phyloP scores from a whole-genome alignment of 2,888 invertebrate species.

The Ectropis crepuscularia region DNA sequence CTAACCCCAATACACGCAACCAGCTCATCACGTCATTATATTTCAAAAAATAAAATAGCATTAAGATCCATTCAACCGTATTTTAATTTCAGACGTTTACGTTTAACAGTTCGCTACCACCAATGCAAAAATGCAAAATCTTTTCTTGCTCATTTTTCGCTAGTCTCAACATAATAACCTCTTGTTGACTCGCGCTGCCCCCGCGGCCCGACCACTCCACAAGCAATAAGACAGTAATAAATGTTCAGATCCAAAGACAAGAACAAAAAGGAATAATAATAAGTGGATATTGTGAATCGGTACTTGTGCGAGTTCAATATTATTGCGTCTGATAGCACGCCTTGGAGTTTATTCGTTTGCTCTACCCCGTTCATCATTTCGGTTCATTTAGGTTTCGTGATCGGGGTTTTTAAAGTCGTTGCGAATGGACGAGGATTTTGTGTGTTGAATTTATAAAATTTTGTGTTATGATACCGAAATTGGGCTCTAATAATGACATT shows the following conservation, averaged over 20 bases:
- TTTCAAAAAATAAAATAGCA: neutral
- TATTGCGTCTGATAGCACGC: slow-evolving; percentile 64
- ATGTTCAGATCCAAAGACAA: slow-evolving; percentile 78
- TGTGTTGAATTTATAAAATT: neutral
- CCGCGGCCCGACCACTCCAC: slow-evolving; percentile 75
- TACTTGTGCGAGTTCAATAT: slow-evolving; percentile 72
- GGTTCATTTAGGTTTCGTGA: slow-evolving; percentile 49
- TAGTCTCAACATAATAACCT: slow-evolving; percentile 81
- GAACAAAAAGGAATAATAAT: slow-evolving; percentile 77
- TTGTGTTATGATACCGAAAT: neutral
- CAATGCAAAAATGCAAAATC: slow-evolving; percentile 66
- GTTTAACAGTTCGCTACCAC: slow-evolving; percentile 47
- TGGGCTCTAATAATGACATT: no score
- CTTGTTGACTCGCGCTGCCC: slow-evolving; percentile 74
- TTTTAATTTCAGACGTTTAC: slow-evolving; percentile 46
- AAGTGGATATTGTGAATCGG: slow-evolving; percentile 79
- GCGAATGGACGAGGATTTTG: neutral
- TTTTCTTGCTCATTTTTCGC: slow-evolving; percentile 78
- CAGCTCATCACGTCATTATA: neutral
- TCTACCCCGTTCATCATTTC: slow-evolving; percentile 55
- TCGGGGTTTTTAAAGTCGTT: slow-evolving; percentile 42
- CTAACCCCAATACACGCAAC: neutral
- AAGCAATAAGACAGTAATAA: slow-evolving; percentile 84
- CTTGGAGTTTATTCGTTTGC: slow-evolving; percentile 55
- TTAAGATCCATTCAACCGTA: slow-evolving; percentile 10